Evolutionary conservation across 1,140 invertebrate species (phyloP), one percentile per base, ranked within the genome.

Genomic region (Aricia agestis): DNA sequence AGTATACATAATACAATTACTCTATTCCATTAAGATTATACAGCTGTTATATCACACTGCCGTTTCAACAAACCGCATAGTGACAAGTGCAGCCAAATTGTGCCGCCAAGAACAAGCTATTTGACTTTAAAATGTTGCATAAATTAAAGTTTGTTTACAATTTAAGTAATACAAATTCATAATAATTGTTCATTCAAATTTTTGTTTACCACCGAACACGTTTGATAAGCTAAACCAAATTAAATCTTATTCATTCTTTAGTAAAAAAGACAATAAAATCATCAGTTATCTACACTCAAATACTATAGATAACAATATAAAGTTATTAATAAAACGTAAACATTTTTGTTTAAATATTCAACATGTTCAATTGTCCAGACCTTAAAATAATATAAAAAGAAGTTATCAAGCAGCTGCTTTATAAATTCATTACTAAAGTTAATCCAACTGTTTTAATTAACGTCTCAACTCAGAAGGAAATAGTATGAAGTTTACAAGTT

Each of bases 361-460:
- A 25, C 25, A 25, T 3, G 1, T 25, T 25, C 25, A 3, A 25
- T 25, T 52, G 3, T 52, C 9, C 9, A 52, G 13, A 52, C 1
- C 45, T 52, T 52, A 15, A 63, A 63, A 63, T 31, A 63, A 13
- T 52, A 15, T 15, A 10, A 52, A 52, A 15, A 13, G 45, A 81
- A 88, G 82, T 78, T 78, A 82, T 87, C 86, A 88, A 76, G 84
- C 85, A 79, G 87, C 87, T 87, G 82, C 85, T 90, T 86, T 80
- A 84, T 84, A 84, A 90, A 88, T 86, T 87, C 82, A 87, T 84
- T 86, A 88, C 79, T 84, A 83, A 90, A 90, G 84, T 90, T 88
- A 77, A 74, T 79, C 79, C 83, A 89, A 89, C 82, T 85, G 85
- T 86, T 87, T 90, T 86, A 89, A 89, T 89, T 86, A 90, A 86